Base-by-base conservation (phyloP, 2,797 vertebrate genomes). In the Manis pentadactyla region DNA sequence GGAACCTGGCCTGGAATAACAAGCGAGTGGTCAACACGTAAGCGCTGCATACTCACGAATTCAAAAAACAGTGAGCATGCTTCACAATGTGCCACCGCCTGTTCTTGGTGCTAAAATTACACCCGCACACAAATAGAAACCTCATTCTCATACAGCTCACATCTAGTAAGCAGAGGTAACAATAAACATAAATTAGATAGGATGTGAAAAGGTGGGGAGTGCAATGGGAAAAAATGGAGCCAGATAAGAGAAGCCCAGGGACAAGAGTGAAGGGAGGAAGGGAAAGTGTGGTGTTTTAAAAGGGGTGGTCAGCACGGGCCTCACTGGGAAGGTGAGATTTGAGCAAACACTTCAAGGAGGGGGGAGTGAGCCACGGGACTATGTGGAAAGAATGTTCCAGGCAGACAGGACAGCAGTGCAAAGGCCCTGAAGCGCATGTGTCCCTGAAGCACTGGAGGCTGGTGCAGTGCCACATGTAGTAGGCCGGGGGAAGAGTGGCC, bases 301-400 rank as follows among this genome's bases (percentile, higher is more conserved):
- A 74, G 77, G 29, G n/a, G 51, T 39, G 75, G 55, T 73, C 55
- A 61, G 23, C 21, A 39, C 69, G 29, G 19, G 83, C 37, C 74
- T 83, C 39, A 21, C 34, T 18, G 39, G 92, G 46, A 92, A 82
- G 64, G 51, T 55, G 84, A 93, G 59, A 53, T 64, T 23, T 81
- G 64, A 87, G 73, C 12, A 49, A 83, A 78, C 75, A 87, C 31
- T 59, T 46, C 59, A 49, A 63, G 81, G 77, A 59, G 46, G 42
- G 18, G 34, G 75, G 37, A 88, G 27, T 2, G 55, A 63, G 75
- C 46, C 81, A 46, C 0, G 2, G 27, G 53, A 75, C 15, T 15
- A 10, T 3, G 19, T 0, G 27, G 29, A 37, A 68, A 73, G 31
- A 68, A 34, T 2, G 31, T 17, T 75, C 9, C 1, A 51, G 74